Evolutionary conservation across 2,113 vertebrate genomes (phyloP).

Genomic region (Myotis yumanensis): DNA sequence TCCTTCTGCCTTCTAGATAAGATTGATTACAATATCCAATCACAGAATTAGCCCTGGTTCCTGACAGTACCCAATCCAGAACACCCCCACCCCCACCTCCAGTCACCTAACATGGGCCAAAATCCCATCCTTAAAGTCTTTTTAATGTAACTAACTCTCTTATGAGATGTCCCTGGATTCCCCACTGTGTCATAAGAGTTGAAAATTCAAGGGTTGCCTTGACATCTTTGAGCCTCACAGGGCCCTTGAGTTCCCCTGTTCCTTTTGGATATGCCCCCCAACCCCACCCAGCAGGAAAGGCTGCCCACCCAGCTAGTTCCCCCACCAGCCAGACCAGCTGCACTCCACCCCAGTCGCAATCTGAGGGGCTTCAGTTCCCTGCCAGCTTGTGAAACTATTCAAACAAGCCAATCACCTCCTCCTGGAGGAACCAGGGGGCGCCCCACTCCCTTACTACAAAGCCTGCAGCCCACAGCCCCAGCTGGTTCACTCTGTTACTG

Average conservation of each 20-base stretch:
- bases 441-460: background rate
- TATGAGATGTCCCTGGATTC: background rate
- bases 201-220: background rate
- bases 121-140: background rate
- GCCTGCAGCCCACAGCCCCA: background rate
- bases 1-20: background rate
- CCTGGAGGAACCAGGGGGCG: background rate
- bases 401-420: background rate
- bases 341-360: background rate
- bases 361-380: background rate
- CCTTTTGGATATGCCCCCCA: background rate
- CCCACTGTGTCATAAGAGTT: background rate
- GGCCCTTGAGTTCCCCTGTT: background rate
- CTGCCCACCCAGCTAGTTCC: background rate
- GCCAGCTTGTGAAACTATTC: background rate
- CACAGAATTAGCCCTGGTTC: background rate
- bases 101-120: background rate
- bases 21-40: background rate
- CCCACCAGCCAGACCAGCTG: background rate
- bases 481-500: background rate
- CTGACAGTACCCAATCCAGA: background rate
- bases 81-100: background rate
- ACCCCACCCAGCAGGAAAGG: background rate
- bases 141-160: background rate
- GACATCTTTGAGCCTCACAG: background rate